These are phyloP conservation scores for Vireo griseus DNA, from an alignment of 2,797 vertebrate genomes.

Conservation along the genomic window DNA sequence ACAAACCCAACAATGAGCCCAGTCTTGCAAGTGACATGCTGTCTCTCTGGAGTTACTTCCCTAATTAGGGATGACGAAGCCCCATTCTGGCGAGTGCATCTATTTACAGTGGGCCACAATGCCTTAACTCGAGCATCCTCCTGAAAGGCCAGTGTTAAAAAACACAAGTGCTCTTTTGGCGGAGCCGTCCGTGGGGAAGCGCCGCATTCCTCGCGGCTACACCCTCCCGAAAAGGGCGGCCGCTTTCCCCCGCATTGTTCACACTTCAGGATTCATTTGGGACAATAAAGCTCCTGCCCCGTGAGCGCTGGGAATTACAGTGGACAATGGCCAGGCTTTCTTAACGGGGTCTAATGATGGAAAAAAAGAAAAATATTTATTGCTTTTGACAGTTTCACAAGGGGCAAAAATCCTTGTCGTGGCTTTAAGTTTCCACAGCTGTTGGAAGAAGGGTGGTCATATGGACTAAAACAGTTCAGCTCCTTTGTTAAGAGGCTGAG, in stretches of 20 bases:
- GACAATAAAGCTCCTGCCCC: conserved; percentile 81
- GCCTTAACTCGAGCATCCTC: conserved; percentile 88
- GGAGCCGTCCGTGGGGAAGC: conserved; percentile 79
- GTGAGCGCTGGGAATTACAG: conserved; percentile 86
- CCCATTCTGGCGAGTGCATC: conserved; percentile 89
- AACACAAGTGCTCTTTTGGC: conserved; percentile 90
- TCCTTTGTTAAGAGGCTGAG: conserved; percentile 83
- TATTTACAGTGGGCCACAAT: conserved; percentile 87
- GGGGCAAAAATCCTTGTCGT: conserved; percentile 82
- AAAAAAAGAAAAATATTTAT: conserved; percentile 88
- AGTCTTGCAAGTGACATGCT: conserved; percentile 87
- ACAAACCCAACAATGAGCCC: conserved; percentile 81
- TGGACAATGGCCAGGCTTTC: conserved; percentile 83
- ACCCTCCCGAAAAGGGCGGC: conserved; percentile 78
- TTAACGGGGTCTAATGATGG: conserved; percentile 87
- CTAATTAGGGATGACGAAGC: conserved; percentile 98
- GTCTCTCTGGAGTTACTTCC: conserved; percentile 90
- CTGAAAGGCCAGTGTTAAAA: conserved; percentile 87
- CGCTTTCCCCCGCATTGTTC: conserved; percentile 81
- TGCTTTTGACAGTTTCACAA: conserved; percentile 87
- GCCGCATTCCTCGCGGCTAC: conserved; percentile 81
- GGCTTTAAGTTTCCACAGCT: conserved; percentile 82
- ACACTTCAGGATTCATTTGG: conserved; percentile 87
- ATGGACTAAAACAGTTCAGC: conserved; percentile 74
- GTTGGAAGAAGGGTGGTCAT: conserved; percentile 76